Evolutionary conservation across 2,888 invertebrate genomes (phyloP).

Genomic region (Cephus pulcher): DNA sequence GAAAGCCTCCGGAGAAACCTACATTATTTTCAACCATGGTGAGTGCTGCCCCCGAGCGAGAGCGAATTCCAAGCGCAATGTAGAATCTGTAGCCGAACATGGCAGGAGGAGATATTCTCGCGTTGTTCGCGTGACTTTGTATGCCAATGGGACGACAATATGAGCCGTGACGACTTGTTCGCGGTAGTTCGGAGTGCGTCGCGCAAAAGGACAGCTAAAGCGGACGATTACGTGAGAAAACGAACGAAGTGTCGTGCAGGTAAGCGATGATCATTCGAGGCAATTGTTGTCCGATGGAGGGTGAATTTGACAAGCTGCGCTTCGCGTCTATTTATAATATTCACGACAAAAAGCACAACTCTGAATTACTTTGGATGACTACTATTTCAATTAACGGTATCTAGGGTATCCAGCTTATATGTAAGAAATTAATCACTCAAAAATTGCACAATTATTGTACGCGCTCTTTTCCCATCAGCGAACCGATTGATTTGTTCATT

Average conservation of each 20-base stretch:
- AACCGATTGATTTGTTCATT: neutral
- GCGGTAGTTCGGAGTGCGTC: conserved; percentile 30
- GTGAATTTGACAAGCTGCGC: conserved; percentile 30
- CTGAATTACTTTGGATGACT: neutral
- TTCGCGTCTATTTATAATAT: conserved; percentile 23
- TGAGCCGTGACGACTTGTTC: conserved; percentile 38
- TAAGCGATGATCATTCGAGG: neutral
- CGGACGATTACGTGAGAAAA: neutral
- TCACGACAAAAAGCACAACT: conserved; percentile 11
- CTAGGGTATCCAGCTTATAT: neutral
- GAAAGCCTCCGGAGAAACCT: neutral
- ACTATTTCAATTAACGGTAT: neutral
- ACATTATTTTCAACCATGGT: neutral
- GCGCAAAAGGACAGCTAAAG: conserved; percentile 22
- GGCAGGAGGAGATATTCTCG: conserved; percentile 45
- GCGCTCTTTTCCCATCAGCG: neutral
- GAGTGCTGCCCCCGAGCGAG: conserved; percentile 15
- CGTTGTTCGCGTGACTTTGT: conserved; percentile 41
- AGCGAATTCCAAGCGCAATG: conserved; percentile 10
- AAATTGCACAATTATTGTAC: neutral
- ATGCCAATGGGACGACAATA: conserved; percentile 41
- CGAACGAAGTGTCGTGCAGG: neutral
- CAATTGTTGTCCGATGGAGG: conserved; percentile 14
- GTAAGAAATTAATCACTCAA: neutral
- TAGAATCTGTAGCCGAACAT: conserved; percentile 39